phyloP scores from a whole-genome alignment of 2,113 vertebrate genomes.

The Brevimyrus niger region DNA sequence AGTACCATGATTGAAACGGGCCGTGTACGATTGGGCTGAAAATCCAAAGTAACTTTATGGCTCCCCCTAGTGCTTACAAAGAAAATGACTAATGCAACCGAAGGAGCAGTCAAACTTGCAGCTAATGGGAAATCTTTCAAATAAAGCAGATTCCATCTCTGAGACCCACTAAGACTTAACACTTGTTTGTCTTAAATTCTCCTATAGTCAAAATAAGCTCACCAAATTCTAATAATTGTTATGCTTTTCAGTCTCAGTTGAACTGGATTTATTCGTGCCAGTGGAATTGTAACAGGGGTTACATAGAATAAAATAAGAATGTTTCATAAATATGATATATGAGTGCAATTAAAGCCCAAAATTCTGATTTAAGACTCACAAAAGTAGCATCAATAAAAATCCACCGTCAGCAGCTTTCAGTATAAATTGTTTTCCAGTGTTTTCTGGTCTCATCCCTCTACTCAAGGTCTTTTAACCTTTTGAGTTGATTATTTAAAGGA shows the following conservation, averaged over 20 bases:
- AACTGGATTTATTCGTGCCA: not conserved
- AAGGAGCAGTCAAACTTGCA: not conserved
- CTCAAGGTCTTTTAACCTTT: not conserved
- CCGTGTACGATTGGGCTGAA: not conserved
- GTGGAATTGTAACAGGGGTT: not conserved
- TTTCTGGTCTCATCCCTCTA: not conserved
- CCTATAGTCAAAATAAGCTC: not conserved
- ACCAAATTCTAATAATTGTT: not conserved
- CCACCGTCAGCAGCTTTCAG: not conserved
- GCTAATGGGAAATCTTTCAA: not conserved
- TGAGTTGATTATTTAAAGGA: not conserved
- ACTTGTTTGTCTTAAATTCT: too few species aligned
- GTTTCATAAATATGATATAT: constrained; percentile 3
- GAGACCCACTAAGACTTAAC: not conserved
- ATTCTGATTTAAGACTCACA: not conserved
- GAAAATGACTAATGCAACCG: not conserved
- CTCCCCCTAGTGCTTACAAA: constrained; percentile 52
- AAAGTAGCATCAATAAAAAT: not conserved
- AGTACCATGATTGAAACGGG: not conserved
- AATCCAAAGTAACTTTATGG: constrained; percentile 41
- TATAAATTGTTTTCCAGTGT: not conserved
- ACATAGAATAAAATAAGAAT: not conserved
- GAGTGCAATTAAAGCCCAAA: not conserved
- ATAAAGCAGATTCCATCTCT: not conserved
- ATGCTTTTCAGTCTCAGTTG: not conserved